phyloP scores from a whole-genome alignment of 2,113 vertebrate genomes.

The Misgurnus mizolepis region DNA sequence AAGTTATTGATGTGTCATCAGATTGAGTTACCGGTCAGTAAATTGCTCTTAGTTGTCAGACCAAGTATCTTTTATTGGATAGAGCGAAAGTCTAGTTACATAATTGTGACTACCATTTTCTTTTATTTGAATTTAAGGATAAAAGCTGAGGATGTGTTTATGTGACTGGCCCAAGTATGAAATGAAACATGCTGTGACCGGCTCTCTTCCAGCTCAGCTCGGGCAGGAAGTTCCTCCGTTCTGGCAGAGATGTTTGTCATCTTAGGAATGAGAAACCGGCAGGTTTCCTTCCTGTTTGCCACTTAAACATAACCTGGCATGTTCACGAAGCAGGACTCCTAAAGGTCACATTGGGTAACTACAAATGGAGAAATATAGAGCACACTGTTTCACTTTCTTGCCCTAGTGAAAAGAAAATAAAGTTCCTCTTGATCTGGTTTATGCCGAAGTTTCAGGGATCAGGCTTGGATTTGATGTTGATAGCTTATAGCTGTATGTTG shows the following conservation, averaged over 20 bases:
- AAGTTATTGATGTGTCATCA: no score
- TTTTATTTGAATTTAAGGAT: background rate
- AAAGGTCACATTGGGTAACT: background rate
- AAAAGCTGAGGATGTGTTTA: conserved; percentile 3
- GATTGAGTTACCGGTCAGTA: no score
- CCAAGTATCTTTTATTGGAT: background rate
- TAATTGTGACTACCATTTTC: background rate
- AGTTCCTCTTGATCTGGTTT: conserved; percentile 44
- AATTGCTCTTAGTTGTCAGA: no score
- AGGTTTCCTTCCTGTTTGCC: conserved; percentile 40
- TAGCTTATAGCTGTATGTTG: conserved; percentile 38
- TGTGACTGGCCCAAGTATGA: background rate
- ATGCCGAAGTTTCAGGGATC: background rate
- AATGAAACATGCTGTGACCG: conserved; percentile 4
- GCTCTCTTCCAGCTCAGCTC: conserved; percentile 18
- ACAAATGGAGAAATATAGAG: background rate
- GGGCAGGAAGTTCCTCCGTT: conserved; percentile 4
- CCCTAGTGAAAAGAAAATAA: conserved; percentile 42
- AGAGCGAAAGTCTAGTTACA: background rate
- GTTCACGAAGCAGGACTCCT: background rate
- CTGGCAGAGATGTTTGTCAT: conserved; percentile 32
- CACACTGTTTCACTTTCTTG: background rate
- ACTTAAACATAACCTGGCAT: conserved; percentile 18
- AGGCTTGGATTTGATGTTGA: conserved; percentile 41
- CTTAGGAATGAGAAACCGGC: conserved; percentile 41